phyloP scores from a whole-genome alignment of 2,888 invertebrate genomes.

The Macrostomum cliftonense region DNA sequence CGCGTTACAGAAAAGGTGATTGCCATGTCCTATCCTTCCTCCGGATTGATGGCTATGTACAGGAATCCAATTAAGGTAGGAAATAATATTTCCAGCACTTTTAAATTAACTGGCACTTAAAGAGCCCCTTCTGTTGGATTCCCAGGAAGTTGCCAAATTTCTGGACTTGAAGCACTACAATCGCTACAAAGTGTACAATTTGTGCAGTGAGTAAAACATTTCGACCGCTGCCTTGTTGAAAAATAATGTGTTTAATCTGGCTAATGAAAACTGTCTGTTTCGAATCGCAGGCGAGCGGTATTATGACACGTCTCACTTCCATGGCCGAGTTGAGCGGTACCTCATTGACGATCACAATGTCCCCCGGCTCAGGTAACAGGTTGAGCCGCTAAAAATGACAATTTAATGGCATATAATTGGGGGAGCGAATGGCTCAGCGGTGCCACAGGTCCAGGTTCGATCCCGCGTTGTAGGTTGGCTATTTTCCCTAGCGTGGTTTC shows the following conservation, averaged over 20 bases:
- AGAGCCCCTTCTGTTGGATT: no score
- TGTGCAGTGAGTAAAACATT: slow-evolving; percentile 40
- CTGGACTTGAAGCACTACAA: slow-evolving; percentile 38
- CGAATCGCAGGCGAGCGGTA: slow-evolving; percentile 40
- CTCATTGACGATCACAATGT: slow-evolving; percentile 42
- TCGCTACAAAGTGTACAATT: slow-evolving; percentile 40
- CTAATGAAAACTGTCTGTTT: no score
- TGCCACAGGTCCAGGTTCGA: no score
- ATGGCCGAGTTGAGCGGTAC: slow-evolving; percentile 36
- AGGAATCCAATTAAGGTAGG: slow-evolving; percentile 32
- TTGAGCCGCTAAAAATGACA: not conserved
- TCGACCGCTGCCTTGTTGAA: no score
- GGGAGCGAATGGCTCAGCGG: no score
- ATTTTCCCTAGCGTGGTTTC: no score
- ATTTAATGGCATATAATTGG: no score
- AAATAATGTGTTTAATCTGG: no score
- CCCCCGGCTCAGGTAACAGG: slow-evolving; percentile 37
- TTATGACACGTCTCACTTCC: slow-evolving; percentile 37
- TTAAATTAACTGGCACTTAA: no score
- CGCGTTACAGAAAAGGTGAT: slow-evolving; percentile 37
- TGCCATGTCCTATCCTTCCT: slow-evolving; percentile 42
- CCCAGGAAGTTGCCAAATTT: slow-evolving; percentile 40
- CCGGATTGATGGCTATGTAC: slow-evolving; percentile 39
- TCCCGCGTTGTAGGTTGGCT: no score
- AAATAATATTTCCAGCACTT: not conserved